Conservation (phyloP, 2,797 vertebrate genomes). For the Ctenosaura bakeri region DNA sequence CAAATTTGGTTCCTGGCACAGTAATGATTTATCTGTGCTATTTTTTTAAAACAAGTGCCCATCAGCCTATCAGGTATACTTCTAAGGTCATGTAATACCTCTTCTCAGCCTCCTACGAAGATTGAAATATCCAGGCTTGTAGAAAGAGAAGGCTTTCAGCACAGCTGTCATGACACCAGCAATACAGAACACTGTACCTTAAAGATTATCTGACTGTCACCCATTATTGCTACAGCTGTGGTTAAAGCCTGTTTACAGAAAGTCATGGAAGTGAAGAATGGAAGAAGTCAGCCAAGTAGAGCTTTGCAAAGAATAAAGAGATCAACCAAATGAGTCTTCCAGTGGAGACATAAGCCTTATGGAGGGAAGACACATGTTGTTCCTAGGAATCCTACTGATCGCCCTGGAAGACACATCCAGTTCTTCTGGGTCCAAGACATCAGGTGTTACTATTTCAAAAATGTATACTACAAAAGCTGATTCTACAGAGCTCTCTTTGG, state of each 20-base stretch:
- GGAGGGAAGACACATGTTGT: neutral
- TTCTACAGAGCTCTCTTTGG: too few relatives aligned
- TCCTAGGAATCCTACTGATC: neutral
- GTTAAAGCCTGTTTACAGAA: constrained; percentile 29
- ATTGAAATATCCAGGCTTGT: neutral
- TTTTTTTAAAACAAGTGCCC: constrained; percentile 30
- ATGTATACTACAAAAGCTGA: neutral
- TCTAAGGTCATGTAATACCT: constrained; percentile 46
- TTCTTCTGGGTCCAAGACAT: neutral
- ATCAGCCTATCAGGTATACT: neutral
- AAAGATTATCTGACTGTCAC: constrained; percentile 33
- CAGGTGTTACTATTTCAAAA: neutral
- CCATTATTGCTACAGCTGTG: constrained; percentile 7
- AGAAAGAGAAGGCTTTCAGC: constrained; percentile 31
- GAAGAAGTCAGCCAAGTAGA: neutral
- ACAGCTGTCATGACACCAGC: neutral
- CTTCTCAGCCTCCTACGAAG: neutral
- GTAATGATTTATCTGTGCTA: constrained; percentile 37
- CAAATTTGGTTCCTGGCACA: neutral
- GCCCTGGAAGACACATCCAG: neutral
- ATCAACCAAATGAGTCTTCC: neutral
- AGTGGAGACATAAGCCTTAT: neutral
- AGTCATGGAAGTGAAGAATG: constrained; percentile 2
- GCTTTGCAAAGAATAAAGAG: neutral
- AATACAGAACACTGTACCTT: neutral